phyloP scores from a whole-genome alignment of 1,140 invertebrate genomes.

The Ericerus pela region DNA sequence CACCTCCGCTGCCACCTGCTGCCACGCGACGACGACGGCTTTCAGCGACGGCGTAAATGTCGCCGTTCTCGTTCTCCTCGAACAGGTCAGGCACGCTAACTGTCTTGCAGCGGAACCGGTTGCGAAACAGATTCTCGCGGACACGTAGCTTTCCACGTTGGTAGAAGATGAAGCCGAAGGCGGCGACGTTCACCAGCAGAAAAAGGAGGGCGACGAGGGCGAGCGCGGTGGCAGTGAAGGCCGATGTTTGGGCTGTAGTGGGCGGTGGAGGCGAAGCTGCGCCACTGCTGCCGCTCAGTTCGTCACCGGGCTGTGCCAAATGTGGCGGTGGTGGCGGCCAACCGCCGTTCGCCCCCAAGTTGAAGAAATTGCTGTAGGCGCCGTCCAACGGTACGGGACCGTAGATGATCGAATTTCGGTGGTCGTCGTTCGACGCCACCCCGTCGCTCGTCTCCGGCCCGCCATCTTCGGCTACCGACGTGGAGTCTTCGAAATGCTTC shows the following conservation, averaged over 20 bases:
- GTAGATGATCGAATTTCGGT: neutral
- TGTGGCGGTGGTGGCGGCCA: conserved; percentile 39
- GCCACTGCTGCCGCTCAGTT: conserved; percentile 25
- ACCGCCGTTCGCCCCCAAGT: neutral
- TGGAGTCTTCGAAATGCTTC: neutral
- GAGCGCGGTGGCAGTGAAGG: conserved; percentile 42
- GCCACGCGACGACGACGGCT: neutral
- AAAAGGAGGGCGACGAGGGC: conserved; percentile 63
- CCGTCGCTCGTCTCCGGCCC: neutral
- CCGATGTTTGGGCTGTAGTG: conserved; percentile 20
- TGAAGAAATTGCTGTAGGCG: neutral
- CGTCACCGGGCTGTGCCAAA: conserved; percentile 44
- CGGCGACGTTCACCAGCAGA: conserved; percentile 62
- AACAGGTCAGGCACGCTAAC: conserved; percentile 20
- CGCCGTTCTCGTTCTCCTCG: conserved; percentile 26
- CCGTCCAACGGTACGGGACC: neutral
- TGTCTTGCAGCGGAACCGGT: conserved; percentile 32
- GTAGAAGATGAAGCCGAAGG: conserved; percentile 59
- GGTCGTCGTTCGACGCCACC: neutral
- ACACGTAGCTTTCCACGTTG: conserved; percentile 45
- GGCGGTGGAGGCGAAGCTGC: conserved; percentile 27
- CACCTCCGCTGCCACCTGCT: neutral
- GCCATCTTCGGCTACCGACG: neutral
- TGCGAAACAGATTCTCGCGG: conserved; percentile 30
- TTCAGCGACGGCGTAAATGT: conserved; percentile 17